phyloP scores from a whole-genome alignment of 2,113 vertebrate species.

The Choloepus hoffmanni region DNA sequence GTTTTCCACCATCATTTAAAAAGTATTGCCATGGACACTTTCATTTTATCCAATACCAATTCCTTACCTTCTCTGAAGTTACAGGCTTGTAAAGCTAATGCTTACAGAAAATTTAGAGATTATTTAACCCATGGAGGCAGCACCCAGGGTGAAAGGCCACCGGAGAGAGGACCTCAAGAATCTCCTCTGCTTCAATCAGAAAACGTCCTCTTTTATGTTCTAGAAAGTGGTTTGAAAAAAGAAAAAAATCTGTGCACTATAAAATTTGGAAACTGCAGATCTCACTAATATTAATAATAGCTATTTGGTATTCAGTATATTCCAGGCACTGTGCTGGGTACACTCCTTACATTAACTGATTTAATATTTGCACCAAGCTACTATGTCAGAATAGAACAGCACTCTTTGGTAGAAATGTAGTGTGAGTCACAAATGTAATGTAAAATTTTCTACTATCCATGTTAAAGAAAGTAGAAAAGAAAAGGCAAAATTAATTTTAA shows the following conservation, averaged over 20 bases:
- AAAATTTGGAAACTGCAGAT: neutral
- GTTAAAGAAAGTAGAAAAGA: neutral
- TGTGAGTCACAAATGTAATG: neutral
- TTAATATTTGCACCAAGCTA: neutral
- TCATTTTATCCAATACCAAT: neutral
- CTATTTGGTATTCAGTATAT: neutral
- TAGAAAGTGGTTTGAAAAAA: neutral
- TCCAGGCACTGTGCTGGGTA: fast-evolving
- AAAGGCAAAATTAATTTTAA: neutral
- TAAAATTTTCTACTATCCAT: neutral
- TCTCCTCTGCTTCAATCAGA: neutral
- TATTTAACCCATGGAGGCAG: neutral
- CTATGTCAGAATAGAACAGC: neutral
- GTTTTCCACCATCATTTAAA: neutral
- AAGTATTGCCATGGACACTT: neutral
- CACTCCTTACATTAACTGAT: neutral
- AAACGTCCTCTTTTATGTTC: neutral
- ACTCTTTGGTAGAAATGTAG: neutral
- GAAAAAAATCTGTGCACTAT: neutral
- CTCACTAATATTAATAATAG: neutral
- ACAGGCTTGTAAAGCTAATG: neutral
- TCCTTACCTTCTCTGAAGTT: neutral
- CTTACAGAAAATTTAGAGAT: neutral
- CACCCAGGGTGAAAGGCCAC: too few relatives aligned
- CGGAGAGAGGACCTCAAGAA: neutral